Base-by-base conservation (phyloP, 2,888 invertebrate species). In the Microplitis deprimator region DNA sequence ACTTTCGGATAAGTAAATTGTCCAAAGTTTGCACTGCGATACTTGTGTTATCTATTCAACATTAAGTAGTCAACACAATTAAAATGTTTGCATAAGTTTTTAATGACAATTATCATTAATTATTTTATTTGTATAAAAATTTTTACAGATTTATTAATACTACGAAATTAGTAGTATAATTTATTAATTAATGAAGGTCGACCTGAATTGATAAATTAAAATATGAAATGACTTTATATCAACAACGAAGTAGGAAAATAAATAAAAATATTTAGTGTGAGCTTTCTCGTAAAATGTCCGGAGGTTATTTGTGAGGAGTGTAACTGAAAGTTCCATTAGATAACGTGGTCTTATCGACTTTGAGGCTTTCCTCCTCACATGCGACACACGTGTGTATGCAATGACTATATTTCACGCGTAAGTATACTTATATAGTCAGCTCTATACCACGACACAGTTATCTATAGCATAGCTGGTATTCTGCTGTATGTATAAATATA, bases 281-380 rank as follows among this genome's bases (percentile, higher is more conserved):
- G 62, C 20, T 62, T 17, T 62, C 20, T 5, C 17, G 7, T 62
- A 62, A 62, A 62, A 17, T 62, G 16, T 20, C 16, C 5, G 16
- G 62, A 62, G 38, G 20, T 59, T 59, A 6, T 5, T 69, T 40
- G n/a, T 61, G 13, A 20, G 10, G 38, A 68, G 67, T 61, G 41
- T 68, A 67, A 65, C 70, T 69, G 62, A 64, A 71, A 50, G 59
- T 41, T 16, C 65, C 16, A 16, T 73, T 65, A 29, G 20, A 73
- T 64, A 65, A 73, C 20, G 50, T 6, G 60, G 70, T 59, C 60
- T 65, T 73, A 69, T 68, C 78, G 40, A 75, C 69, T 68, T 68
- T 20, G 20, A 68, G 65, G 71, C 17, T 62, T 59, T 29, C 38
- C 73, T 41, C 41, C 41, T 13, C 65, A 41, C 65, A 62, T 10